phyloP scores from a whole-genome alignment of 2,888 invertebrate species.

The Monoplex corrugatus region DNA sequence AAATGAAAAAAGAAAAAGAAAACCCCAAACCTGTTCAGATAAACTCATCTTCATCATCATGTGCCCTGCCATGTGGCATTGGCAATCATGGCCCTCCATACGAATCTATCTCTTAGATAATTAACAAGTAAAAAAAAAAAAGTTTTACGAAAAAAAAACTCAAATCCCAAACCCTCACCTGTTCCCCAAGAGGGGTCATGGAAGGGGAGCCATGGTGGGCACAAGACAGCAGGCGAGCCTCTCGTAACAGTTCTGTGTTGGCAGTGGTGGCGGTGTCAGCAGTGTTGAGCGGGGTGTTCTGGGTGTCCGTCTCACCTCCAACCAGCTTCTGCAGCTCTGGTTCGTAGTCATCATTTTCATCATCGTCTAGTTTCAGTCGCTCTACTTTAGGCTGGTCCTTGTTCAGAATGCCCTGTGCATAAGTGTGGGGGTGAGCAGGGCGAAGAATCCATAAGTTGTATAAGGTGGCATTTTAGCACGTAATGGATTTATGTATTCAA shows the following conservation, averaged over 20 bases:
- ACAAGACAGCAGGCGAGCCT: slow-evolving; percentile 29
- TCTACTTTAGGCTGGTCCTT: slow-evolving; percentile 18
- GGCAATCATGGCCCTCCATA: no score
- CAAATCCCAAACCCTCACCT: no score
- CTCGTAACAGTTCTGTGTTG: slow-evolving; percentile 22
- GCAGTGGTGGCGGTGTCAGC: slow-evolving; percentile 40
- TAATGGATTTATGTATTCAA: no score
- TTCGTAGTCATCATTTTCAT: neutral
- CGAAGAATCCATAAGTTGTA: neutral
- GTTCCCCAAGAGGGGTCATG: slow-evolving; percentile 42
- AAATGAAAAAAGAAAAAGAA: no score
- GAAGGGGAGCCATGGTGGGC: slow-evolving; percentile 16
- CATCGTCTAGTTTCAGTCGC: neutral
- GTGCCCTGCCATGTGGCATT: no score
- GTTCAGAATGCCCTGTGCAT: slow-evolving; percentile 14
- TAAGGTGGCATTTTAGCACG: neutral
- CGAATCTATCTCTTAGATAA: no score
- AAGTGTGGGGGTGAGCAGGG: neutral
- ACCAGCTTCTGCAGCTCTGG: slow-evolving; percentile 23
- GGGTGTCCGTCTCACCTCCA: neutral
- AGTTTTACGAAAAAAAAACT: no score
- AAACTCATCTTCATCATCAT: no score
- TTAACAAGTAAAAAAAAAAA: no score
- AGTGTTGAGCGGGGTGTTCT: slow-evolving; percentile 32
- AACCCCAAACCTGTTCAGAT: no score